Base-by-base conservation (phyloP, 2,113 vertebrate species). In the Hippocampus zosterae region DNA sequence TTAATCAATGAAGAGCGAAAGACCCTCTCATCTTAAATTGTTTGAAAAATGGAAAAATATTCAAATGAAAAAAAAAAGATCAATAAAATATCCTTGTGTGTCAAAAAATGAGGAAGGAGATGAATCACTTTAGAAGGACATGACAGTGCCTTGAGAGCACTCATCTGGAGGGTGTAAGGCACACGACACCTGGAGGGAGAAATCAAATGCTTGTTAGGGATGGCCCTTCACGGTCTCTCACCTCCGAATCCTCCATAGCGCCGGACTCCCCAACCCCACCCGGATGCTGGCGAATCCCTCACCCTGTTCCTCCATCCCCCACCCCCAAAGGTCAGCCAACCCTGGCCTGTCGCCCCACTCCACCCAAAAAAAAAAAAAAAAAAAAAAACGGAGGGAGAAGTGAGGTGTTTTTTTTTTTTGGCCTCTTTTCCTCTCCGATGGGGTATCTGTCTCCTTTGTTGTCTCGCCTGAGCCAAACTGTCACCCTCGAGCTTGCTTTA, bases 221-320 rank as follows among this genome's bases (percentile, higher is more conserved):
- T 74, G 85, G 75, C 75, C 75, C 84, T 91, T 91, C 89, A 90
- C 88, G 80, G 89, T 92, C 91, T 92, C 91, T 90, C 91, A 89
- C 91, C 90, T 91, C 85, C 55, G 48, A 82, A 85, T 79, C 76
- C 80, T 74, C 70, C 80, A 71, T 69, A 72, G 72, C 65, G 60
- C 57, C 65, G 64, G 74, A 83, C 19, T n/a, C 50, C 57, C 27
- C 27, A 15, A 52, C 66, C 56, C 73, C 65, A 55, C 33, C 81
- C 78, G 72, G 76, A 74, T 79, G 72, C 52, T 67, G 61, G 46
- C 59, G 69, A 67, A 72, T 44, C 66, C 65, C 52, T 11, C 21
- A 62, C 29, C 40, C 68, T 52, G 48, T 52, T 70, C 72, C 46
- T 56, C 68, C 25, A 37, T 18, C 46, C n/a, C 19, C 65, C 65